phyloP scores from a whole-genome alignment of 1,140 invertebrate genomes.

The Heliothis virescens region DNA sequence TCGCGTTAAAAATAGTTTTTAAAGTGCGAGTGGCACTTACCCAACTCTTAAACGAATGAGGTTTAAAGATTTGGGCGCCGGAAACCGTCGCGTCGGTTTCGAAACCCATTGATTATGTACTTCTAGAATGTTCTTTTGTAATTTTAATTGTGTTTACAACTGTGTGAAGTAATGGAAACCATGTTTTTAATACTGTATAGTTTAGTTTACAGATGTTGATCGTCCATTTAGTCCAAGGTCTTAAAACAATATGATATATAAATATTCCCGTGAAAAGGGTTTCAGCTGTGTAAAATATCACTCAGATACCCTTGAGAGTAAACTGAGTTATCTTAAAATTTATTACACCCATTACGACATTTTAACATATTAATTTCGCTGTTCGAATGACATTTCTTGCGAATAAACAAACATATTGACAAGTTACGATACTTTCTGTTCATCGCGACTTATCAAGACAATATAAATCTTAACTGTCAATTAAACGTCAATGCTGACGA shows the following conservation, averaged over 20 bases:
- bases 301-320: slow-evolving; percentile 1
- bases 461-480: background rate
- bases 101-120: slow-evolving; percentile 34
- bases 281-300: slow-evolving; percentile 1
- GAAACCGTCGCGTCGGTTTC: slow-evolving; percentile 39
- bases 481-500: background rate
- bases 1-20: slow-evolving; percentile 43
- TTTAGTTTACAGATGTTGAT: background rate
- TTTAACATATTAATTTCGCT: background rate
- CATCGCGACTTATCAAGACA: background rate
- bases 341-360: background rate
- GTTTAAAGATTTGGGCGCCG: slow-evolving; percentile 38
- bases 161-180: slow-evolving; percentile 30
- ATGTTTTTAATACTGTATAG: slow-evolving; percentile 21
- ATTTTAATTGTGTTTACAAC: slow-evolving; percentile 49
- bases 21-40: slow-evolving; percentile 41
- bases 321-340: slow-evolving; percentile 10
- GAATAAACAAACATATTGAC: background rate
- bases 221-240: background rate
- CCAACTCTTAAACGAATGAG: slow-evolving; percentile 29
- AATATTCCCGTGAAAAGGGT: slow-evolving; percentile 3
- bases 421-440: background rate
- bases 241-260: slow-evolving; percentile 2
- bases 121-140: slow-evolving; percentile 27
- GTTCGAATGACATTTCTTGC: background rate